phyloP scores from a whole-genome alignment of 2,797 vertebrate species.

The Notolabrus celidotus region DNA sequence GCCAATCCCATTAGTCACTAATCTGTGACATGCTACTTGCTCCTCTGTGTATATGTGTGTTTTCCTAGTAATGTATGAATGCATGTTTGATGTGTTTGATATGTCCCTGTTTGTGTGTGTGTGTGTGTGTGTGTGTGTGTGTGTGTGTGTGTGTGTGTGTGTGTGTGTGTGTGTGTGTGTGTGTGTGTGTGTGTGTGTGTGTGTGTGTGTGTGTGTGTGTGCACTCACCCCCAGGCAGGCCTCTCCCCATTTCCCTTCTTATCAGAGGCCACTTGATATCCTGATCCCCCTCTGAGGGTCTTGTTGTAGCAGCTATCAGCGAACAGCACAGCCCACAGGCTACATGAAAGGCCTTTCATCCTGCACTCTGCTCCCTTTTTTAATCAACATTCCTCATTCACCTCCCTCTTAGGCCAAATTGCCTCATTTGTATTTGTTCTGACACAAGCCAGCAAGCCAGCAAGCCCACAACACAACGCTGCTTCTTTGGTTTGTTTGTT shows the following conservation, averaged over 20 bases:
- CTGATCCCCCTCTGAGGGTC: constrained; percentile 69
- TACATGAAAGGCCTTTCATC: constrained; percentile 77
- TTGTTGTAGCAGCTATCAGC: constrained; percentile 73
- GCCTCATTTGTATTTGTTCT: constrained; percentile 67
- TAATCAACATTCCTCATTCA: constrained; percentile 77
- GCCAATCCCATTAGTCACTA: constrained; percentile 81
- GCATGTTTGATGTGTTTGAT: constrained; percentile 62
- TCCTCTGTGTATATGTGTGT: constrained; percentile 44
- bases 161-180: constrained; percentile 49
- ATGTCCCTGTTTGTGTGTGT: constrained; percentile 45
- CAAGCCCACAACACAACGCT: constrained; percentile 26
- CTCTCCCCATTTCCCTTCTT: constrained; percentile 56
- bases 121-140: constrained; percentile 55
- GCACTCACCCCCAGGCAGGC: constrained; percentile 41
- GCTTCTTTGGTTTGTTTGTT: neutral
- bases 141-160: constrained; percentile 54
- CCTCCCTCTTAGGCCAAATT: constrained; percentile 72
- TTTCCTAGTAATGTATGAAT: constrained; percentile 43
- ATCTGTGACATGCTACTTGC: constrained; percentile 77
- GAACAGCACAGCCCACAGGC: constrained; percentile 63
- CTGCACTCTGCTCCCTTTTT: constrained; percentile 67
- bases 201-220: constrained; percentile 53
- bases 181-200: constrained; percentile 55
- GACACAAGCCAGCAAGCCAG: constrained; percentile 46
- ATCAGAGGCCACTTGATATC: constrained; percentile 76